A percentile compares a stretch with the other conserved stretches of the same genome.
Evolutionary conservation across 2,113 vertebrate genomes (phyloP).

Genomic region (Marmota monax): DNA sequence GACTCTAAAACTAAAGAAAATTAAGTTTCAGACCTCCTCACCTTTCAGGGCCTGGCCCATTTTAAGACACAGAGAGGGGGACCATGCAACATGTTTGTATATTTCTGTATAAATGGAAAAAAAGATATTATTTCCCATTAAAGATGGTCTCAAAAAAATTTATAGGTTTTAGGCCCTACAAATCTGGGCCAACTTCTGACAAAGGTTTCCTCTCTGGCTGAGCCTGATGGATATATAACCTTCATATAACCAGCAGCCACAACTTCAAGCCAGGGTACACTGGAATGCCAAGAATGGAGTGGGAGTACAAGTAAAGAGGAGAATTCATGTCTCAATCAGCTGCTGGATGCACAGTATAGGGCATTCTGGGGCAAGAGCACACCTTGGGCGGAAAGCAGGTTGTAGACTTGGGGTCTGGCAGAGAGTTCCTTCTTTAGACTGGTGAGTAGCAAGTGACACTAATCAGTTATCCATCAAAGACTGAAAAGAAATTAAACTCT

Average conservation of each 20-base stretch:
- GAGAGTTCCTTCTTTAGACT: neutral
- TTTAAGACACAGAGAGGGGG: neutral
- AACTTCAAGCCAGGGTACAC: neutral
- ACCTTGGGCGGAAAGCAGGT: neutral
- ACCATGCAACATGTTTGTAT: neutral
- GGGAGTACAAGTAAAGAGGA: neutral
- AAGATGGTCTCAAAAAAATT: neutral
- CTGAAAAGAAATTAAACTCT: neutral
- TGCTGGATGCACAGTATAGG: neutral
- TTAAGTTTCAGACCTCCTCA: neutral
- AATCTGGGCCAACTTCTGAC: neutral
- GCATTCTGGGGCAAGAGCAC: neutral
- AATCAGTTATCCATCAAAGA: neutral
- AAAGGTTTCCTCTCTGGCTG: neutral
- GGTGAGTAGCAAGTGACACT: neutral
- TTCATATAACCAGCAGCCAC: neutral
- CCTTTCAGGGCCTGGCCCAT: neutral
- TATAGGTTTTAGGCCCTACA: neutral
- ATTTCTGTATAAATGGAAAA: slow-evolving; percentile 32
- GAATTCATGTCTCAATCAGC: neutral
- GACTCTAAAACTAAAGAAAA: neutral
- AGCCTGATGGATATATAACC: neutral
- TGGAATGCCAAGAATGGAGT: neutral
- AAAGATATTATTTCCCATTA: neutral
- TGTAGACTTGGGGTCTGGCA: neutral